A percentile compares a stretch with the other conserved stretches of the same genome.
Evolutionary conservation across 2,113 vertebrate species (phyloP).

Genomic region (Patagioenas fasciata): DNA sequence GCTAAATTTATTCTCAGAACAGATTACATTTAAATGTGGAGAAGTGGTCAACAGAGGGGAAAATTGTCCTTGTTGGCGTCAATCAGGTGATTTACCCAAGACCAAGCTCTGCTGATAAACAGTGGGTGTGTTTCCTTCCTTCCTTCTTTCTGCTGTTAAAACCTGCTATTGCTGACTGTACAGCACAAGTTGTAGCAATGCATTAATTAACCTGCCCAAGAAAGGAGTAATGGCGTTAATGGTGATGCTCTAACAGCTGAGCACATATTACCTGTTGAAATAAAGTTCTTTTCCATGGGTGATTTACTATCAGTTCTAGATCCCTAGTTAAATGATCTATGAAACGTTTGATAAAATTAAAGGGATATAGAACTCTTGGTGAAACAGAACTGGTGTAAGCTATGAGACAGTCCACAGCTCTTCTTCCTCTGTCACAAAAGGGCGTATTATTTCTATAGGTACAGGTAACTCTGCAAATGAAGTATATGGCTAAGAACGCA

Average conservation of each 20-base stretch:
- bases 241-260: neutral
- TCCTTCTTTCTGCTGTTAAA: neutral
- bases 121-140: neutral
- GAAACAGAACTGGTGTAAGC: neutral
- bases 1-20: slow-evolving; percentile 92
- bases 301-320: neutral
- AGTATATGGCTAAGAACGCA: neutral
- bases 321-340: neutral
- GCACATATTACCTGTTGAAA: neutral
- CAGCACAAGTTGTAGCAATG: neutral
- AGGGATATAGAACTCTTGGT: neutral
- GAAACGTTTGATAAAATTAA: neutral
- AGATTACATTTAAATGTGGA: slow-evolving; percentile 89
- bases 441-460: neutral
- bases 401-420: neutral
- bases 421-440: neutral
- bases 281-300: neutral
- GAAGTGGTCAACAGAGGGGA: slow-evolving; percentile 79
- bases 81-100: neutral
- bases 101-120: neutral
- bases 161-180: neutral
- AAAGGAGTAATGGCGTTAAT: neutral
- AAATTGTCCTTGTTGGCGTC: neutral
- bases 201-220: neutral
- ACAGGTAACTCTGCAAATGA: neutral